Evolutionary conservation across 2,797 vertebrate genomes (phyloP), one percentile per base, ranked within the genome.

Genomic region (Sebastes variabilis): DNA sequence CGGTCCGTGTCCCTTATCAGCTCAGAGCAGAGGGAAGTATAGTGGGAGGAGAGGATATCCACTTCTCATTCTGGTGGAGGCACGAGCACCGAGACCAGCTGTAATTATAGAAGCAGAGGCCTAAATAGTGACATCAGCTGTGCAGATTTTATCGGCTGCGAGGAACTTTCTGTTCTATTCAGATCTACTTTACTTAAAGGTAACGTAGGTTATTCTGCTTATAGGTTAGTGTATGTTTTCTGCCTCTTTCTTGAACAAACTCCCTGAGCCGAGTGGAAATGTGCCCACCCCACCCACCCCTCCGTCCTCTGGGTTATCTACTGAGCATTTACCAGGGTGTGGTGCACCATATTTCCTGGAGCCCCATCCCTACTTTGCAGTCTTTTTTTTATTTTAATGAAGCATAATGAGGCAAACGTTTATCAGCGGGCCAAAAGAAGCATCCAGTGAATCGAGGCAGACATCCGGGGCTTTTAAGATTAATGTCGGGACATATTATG

Each of bases 31-130:
- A 60, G 66, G 92, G 88, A 92, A 92, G 69, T 72, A 7, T 9
- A 27, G 36, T 25, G 89, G 88, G 85, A 76, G 90, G 88, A 80
- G 86, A 88, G 91, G 92, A 93, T 77, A 82, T 92, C 90, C 90
- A 88, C 84, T 59, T 68, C 85, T 88, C 76, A 8, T 83, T 85
- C 52, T 78, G 83, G 66, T 29, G 38, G 4, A 25, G 62, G 25
- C 75, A 11, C 10, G 2, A 58, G 60, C 75, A 11, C 59, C 6
- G 52, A 77, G 60, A 71, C 4, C 30, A 1, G 42, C 20, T 0
- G 59, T 76, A 87, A 79, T 78, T 70, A 75, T 78, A 77, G 80
- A 79, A 72, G 72, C 55, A 6, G 52, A 78, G 36, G 56, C 46
- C 25, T 27, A 13, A 72, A 75, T 6, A 18, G 66, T 58, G 58